Evolutionary conservation across 1,140 invertebrate genomes (phyloP), one percentile per base, ranked within the genome.

Genomic region (Drosophila sproati): DNA sequence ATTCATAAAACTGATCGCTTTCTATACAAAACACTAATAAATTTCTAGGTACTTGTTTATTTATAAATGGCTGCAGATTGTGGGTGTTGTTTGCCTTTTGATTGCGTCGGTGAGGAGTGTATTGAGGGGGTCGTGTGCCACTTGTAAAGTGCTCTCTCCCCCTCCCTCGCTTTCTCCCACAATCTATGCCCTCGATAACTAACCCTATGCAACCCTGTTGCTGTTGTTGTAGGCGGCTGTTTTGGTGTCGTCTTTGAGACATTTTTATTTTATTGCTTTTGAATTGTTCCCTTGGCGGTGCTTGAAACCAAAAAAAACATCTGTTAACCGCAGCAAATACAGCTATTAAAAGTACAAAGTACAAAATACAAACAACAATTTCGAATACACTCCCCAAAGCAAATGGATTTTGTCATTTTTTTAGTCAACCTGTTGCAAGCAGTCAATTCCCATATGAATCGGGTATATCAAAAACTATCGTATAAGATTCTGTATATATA

Each of bases 381-480:
- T 2, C 5, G 29, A 8, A 39, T 57, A 67, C 47, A 4, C 62
- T 67, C 20, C 35, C 43, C 48, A 29, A 12, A n/a, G 20, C 7
- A 5, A 4, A 7, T 32, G 20, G 39, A 5, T 3, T 56, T n/a
- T 29, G 20, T 5, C 20, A 10, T 4, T 4, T 35, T 28, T 7
- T 8, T 29, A 5, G n/a, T 41, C 64, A 71, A 70, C 67, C 71
- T 59, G 62, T 57, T 73, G 74, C 64, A 12, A 48, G 5, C 7
- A 8, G 5, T 1, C 1, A 1, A n/a, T 60, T 52, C 63, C 31
- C 12, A 73, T 73, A 34, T 3, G 70, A 39, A 39, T 67, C 8
- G 0, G 3, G 43, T 52, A 5, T 34, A 34, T 34, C 39, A 32
- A 29, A 8, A 1, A 3, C 2, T 32, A 31, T 51, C 4, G 50